These are phyloP conservation scores for Cheilosia soror DNA, from an alignment of 2,888 invertebrate species.

Conservation along the genomic window DNA sequence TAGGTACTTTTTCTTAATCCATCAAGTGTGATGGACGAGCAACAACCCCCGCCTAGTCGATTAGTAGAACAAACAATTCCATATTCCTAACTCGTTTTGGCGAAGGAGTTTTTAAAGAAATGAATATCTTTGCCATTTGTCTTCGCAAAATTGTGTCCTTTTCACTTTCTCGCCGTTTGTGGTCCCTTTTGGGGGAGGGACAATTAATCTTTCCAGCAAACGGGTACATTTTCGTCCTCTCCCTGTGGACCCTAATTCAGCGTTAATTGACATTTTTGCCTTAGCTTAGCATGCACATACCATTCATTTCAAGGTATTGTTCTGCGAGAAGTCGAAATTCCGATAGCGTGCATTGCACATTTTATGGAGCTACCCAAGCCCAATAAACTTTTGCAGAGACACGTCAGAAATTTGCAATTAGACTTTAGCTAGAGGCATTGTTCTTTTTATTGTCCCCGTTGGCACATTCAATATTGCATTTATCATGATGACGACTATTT, in stretches of 20 bases:
- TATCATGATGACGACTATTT: slow-evolving; percentile 15
- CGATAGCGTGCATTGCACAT: slow-evolving; percentile 49
- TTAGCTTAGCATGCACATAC: slow-evolving; percentile 14
- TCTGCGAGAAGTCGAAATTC: slow-evolving; percentile 21
- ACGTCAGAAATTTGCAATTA: slow-evolving; percentile 61
- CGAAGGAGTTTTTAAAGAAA: slow-evolving; percentile 29
- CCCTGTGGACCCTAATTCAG: slow-evolving; percentile 63
- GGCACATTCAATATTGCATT: neutral
- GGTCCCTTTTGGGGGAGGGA: neutral
- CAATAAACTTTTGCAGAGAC: slow-evolving; percentile 22
- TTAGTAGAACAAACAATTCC: slow-evolving; percentile 46
- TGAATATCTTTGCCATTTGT: slow-evolving; percentile 56
- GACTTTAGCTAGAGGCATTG: slow-evolving; percentile 53
- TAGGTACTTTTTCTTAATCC: slow-evolving; percentile 26
- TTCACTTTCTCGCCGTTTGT: neutral
- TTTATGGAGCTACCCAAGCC: slow-evolving; percentile 12
- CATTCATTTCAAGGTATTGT: slow-evolving; percentile 50
- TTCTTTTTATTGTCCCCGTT: neutral
- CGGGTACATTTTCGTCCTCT: slow-evolving; percentile 40
- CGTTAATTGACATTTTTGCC: slow-evolving; percentile 71
- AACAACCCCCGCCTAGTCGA: slow-evolving; percentile 33
- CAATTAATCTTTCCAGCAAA: slow-evolving; percentile 64
- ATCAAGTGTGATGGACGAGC: slow-evolving; percentile 15
- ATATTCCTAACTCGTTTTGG: neutral
- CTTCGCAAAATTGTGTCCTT: slow-evolving; percentile 23